Evolutionary conservation across 2,113 vertebrate species (phyloP).

Genomic region (Thamnophis sirtalis): DNA sequence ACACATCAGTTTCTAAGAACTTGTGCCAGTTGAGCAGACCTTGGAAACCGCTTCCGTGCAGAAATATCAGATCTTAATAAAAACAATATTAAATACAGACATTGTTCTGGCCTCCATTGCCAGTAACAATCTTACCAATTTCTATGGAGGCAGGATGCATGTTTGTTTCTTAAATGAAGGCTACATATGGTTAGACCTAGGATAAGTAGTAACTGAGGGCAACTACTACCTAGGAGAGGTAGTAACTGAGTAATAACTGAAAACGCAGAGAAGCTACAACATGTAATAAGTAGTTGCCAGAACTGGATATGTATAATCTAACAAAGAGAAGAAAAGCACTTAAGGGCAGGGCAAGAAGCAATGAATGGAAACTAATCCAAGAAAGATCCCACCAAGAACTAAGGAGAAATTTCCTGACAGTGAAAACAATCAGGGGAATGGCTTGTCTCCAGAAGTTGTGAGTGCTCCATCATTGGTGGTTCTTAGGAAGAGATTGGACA

Average conservation of each 20-base stretch:
- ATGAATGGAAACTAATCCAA: background rate
- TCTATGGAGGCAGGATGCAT: background rate
- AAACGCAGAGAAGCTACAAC: background rate
- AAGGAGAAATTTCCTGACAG: background rate
- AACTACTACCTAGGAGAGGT: too few species aligned
- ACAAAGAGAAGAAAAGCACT: background rate
- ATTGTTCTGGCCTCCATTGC: background rate
- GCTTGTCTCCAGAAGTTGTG: background rate
- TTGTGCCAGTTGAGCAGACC: conserved; percentile 18
- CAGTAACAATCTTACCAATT: background rate
- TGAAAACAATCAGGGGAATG: background rate
- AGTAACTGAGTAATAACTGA: too few species aligned
- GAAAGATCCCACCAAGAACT: background rate
- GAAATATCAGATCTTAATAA: conserved; percentile 6
- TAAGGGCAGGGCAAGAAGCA: background rate
- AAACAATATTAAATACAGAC: background rate
- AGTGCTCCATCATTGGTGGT: background rate
- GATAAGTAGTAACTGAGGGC: background rate
- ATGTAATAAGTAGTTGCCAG: background rate
- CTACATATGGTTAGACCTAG: background rate
- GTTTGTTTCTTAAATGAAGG: background rate
- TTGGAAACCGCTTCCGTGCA: background rate
- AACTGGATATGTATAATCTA: background rate
- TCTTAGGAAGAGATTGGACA: background rate
- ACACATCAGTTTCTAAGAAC: conserved; percentile 39